A percentile compares a stretch with the other conserved stretches of the same genome.
phyloP scores from a whole-genome alignment of 1,140 invertebrate genomes.

The Gonatopus flavifemur region DNA sequence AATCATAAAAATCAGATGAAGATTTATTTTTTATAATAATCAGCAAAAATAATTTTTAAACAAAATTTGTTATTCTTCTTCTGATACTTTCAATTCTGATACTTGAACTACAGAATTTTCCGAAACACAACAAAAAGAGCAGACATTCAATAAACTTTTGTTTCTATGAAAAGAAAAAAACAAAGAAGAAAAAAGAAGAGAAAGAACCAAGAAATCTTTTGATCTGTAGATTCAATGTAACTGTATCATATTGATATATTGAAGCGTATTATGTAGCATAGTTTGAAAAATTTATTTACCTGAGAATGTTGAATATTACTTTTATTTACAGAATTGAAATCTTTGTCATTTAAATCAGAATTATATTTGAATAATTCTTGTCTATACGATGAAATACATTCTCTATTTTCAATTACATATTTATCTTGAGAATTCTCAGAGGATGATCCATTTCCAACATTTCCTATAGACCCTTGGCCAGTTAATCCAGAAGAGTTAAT shows the following conservation, averaged over 20 bases:
- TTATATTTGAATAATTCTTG: constrained; percentile 40
- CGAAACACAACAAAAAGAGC: constrained; percentile 2
- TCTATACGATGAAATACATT: constrained; percentile 57
- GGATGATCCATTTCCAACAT: constrained; percentile 34
- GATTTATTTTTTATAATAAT: not conserved
- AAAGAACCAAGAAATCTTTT: no score
- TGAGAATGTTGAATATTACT: constrained; percentile 37
- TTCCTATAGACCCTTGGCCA: constrained; percentile 33
- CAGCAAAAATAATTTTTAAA: not conserved
- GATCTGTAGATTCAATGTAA: no score
- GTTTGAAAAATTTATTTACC: no score
- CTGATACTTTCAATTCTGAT: no score
- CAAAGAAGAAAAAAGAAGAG: constrained; percentile 29
- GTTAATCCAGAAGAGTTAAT: constrained; percentile 50
- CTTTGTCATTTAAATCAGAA: constrained; percentile 30
- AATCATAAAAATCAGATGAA: not conserved
- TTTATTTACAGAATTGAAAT: constrained; percentile 30
- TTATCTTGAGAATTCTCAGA: constrained; percentile 39
- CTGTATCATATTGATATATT: no score
- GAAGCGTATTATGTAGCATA: no score
- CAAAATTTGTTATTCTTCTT: constrained; percentile 3
- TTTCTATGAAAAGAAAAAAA: constrained; percentile 7
- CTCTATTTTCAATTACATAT: constrained; percentile 44
- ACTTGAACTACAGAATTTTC: no score
- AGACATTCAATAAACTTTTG: constrained; percentile 3